phyloP scores from a whole-genome alignment of 1,140 invertebrate species.

The Pissodes strobi region DNA sequence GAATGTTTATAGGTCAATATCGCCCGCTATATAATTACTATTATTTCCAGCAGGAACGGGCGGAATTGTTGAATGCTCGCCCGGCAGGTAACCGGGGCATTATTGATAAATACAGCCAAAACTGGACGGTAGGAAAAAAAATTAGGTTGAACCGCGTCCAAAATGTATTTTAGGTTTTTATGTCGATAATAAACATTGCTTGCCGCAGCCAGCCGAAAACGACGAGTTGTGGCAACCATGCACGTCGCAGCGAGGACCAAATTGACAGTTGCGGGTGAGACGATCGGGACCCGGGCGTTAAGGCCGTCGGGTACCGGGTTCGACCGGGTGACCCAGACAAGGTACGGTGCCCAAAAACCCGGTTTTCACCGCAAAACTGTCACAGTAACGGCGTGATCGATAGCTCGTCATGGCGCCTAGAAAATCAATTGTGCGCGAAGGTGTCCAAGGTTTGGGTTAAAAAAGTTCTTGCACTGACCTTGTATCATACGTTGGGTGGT shows the following conservation, averaged over 20 bases:
- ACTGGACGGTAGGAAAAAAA: neutral
- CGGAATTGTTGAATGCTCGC: neutral
- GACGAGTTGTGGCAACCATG: slow-evolving; percentile 1
- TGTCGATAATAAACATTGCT: slow-evolving; percentile 25
- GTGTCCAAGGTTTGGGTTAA: slow-evolving; percentile 13
- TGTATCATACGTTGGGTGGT: slow-evolving; percentile 58
- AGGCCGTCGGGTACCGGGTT: no score
- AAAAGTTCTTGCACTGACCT: slow-evolving; percentile 51
- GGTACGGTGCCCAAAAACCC: no score
- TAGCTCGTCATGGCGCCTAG: slow-evolving; percentile 56
- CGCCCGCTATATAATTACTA: neutral
- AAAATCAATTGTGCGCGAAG: slow-evolving; percentile 57
- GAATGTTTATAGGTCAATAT: slow-evolving; percentile 26
- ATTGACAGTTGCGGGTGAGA: slow-evolving; percentile 7
- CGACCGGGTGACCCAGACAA: no score
- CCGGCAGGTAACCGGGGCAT: neutral
- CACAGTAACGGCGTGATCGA: slow-evolving; percentile 49
- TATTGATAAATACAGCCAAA: slow-evolving; percentile 6
- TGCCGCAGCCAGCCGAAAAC: neutral
- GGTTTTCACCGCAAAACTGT: neutral
- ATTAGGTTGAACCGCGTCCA: slow-evolving; percentile 11
- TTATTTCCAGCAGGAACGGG: neutral
- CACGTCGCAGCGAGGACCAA: slow-evolving; percentile 12
- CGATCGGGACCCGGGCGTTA: no score
- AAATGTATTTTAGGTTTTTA: slow-evolving; percentile 27